Evolutionary conservation across 2,113 vertebrate genomes (phyloP).

Genomic region (Morone saxatilis): DNA sequence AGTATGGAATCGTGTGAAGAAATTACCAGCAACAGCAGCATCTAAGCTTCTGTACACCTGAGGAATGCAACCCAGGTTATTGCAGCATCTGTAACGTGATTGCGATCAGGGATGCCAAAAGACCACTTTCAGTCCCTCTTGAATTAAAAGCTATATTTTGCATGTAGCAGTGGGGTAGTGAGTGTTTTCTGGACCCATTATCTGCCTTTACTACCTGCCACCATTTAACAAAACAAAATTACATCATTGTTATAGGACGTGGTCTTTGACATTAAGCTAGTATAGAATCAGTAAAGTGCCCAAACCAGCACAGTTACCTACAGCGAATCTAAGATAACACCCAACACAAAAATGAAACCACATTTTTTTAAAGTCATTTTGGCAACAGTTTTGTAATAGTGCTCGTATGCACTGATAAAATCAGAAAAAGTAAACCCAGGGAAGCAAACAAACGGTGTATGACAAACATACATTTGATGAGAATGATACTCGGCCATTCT

Average conservation of each 20-base stretch:
- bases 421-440: background rate
- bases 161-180: background rate
- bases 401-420: constrained; percentile 13
- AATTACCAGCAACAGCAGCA: constrained; percentile 31
- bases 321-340: constrained; percentile 20
- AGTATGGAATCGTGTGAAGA: constrained; percentile 22
- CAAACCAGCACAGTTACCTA: constrained; percentile 15
- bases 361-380: constrained; percentile 33
- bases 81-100: constrained; percentile 43
- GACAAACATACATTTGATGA: constrained; percentile 42
- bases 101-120: constrained; percentile 25
- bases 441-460: constrained; percentile 16
- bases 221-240: background rate
- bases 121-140: background rate
- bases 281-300: constrained; percentile 57
- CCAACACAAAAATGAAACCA: constrained; percentile 12
- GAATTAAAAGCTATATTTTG: constrained; percentile 30
- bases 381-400: constrained; percentile 39
- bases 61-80: constrained; percentile 40
- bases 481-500: constrained; percentile 28
- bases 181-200: constrained; percentile 28
- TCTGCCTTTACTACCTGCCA: background rate
- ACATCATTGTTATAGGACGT: background rate
- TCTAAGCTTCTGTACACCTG: constrained; percentile 25
- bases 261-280: constrained; percentile 40